Evolutionary conservation across 1,140 invertebrate species (phyloP).

Genomic region (Lamellibrachia luymesi): DNA sequence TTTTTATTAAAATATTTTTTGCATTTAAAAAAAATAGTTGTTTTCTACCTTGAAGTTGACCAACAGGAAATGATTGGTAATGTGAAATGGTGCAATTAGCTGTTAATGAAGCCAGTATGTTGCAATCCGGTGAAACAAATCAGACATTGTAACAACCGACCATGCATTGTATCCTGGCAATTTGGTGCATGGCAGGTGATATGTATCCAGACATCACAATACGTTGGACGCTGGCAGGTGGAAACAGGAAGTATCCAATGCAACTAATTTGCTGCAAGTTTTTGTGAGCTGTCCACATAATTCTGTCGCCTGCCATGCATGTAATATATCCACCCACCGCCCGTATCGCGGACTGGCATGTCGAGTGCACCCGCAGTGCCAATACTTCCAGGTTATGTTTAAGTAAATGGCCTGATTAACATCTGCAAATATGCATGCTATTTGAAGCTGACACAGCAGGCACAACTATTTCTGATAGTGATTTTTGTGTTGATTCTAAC

Average conservation of each 20-base stretch:
- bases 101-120: neutral
- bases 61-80: neutral
- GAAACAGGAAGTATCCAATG: constrained; percentile 3
- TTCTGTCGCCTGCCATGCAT: neutral
- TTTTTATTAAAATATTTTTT: neutral
- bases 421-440: neutral
- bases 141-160: neutral
- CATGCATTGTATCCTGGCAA: neutral
- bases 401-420: neutral
- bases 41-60: neutral
- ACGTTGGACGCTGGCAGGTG: neutral
- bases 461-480: neutral
- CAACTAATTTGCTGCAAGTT: neutral
- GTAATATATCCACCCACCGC: neutral
- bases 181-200: neutral
- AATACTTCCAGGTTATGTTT: neutral
- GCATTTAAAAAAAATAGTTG: neutral
- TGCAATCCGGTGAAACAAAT: neutral
- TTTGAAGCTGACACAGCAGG: neutral
- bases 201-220: neutral
- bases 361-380: neutral
- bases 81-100: neutral
- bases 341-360: neutral
- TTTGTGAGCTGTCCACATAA: neutral
- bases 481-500: neutral